Base-by-base conservation (phyloP, 2,797 vertebrate species). In the Syndactyla subalaris region DNA sequence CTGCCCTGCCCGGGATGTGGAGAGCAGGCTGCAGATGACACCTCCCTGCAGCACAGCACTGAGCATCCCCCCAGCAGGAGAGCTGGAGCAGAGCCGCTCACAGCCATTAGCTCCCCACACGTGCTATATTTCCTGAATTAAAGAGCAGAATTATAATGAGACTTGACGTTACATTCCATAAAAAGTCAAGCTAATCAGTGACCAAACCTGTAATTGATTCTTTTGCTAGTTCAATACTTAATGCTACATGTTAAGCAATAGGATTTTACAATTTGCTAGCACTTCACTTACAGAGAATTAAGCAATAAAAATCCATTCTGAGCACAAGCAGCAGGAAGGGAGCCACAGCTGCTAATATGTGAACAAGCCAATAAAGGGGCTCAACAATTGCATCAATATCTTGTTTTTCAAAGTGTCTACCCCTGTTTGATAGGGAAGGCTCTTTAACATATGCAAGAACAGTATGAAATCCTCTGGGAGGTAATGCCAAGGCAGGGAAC, bases 301-400 rank as follows among this genome's bases (percentile, higher is more conserved):
- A 97, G 94, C 97, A 97, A 97, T 97, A 96, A 97, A 97, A 98
- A 97, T 97, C 97, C 89, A 97, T 97, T 97, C 95, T 63, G 81
- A 83, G 94, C 85, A 92, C 93, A 95, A 97, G 96, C 87, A 96
- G 95, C 94, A 89, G 92, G 91, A 97, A 90, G 79, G 84, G 63
- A 92, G 70, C 75, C 81, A 49, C 30, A 4, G 68, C 46, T 6
- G 15, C 93, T 94, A 91, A 83, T 85, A 96, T 80, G 46, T 41
- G 89, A 94, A 45, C 3, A 57, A 95, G 85, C 61, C 66, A 78
- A 97, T 89, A 24, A 78, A 93, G 81, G 79, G 84, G 85, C 86
- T 94, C 93, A 58, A 73, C 75, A 41, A 86, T 86, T 55, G 70
- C 73, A 96, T 95, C 74, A 6, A 95, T 96, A 92, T 63, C 87